Evolutionary conservation across 1,140 invertebrate genomes (phyloP).

Genomic region (Neodiprion lecontei): DNA sequence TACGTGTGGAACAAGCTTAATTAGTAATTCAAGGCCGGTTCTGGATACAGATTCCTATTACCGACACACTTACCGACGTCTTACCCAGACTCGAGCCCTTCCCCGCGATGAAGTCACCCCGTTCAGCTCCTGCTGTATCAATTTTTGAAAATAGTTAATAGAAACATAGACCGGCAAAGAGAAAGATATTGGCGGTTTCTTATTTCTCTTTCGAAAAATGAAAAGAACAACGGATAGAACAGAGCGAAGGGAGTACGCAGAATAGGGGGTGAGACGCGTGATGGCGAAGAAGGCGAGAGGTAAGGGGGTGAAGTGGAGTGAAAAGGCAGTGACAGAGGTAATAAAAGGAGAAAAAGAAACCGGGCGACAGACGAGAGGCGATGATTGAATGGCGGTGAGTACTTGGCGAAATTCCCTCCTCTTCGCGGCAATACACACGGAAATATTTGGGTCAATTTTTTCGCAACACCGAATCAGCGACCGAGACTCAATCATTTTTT

Average conservation of each 20-base stretch:
- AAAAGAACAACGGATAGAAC: background rate
- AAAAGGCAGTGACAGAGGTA: background rate
- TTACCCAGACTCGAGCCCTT: no score
- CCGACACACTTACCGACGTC: no score
- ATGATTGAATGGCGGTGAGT: constrained; percentile 35
- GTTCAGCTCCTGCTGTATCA: no score
- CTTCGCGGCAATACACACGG: background rate
- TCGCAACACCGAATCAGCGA: constrained; percentile 22
- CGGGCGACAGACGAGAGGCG: constrained; percentile 20
- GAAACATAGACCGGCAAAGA: no score
- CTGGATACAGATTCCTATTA: no score
- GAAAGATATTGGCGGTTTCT: no score
- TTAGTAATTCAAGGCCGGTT: no score
- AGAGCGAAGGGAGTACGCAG: background rate
- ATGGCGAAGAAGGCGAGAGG: constrained; percentile 17
- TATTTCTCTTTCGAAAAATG: no score
- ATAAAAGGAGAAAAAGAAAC: constrained; percentile 22
- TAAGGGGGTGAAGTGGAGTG: background rate
- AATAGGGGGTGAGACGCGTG: background rate
- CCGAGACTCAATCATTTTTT: constrained; percentile 32
- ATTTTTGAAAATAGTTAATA: no score
- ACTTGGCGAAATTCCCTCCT: background rate
- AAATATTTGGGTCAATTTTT: no score
- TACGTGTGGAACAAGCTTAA: no score
- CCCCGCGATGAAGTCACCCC: no score